These are phyloP conservation scores for Cerastis rubricosa DNA, from an alignment of 2,888 invertebrate genomes.

Conservation along the genomic window DNA sequence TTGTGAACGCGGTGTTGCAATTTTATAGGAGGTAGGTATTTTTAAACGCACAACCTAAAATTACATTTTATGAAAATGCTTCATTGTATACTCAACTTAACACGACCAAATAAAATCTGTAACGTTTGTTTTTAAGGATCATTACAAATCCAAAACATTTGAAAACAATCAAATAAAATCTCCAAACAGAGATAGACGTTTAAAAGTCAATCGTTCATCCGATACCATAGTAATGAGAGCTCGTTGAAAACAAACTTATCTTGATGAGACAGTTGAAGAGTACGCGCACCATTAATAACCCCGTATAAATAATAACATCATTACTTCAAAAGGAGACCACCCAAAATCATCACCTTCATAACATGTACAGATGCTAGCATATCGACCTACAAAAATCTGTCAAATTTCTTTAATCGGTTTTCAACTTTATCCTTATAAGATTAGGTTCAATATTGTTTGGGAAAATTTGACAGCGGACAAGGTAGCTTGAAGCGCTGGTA, in stretches of 20 bases:
- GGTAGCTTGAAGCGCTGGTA: too few species aligned
- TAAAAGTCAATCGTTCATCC: slow-evolving; percentile 85
- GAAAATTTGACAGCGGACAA: too few species aligned
- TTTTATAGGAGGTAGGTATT: too few species aligned
- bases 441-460: too few species aligned
- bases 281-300: slow-evolving; percentile 85
- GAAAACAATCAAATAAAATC: slow-evolving; percentile 81
- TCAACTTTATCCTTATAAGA: too few species aligned
- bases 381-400: too few species aligned
- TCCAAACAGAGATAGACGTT: slow-evolving; percentile 80
- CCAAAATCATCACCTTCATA: slow-evolving; percentile 89
- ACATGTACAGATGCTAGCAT: slow-evolving; percentile 59
- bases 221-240: slow-evolving; percentile 87
- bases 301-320: slow-evolving; percentile 88
- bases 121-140: slow-evolving; percentile 22
- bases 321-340: slow-evolving; percentile 86
- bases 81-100: background rate
- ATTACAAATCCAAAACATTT: slow-evolving; percentile 61
- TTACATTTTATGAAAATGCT: background rate
- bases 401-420: too few species aligned
- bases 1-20: too few species aligned
- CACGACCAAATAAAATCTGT: background rate
- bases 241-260: slow-evolving; percentile 88
- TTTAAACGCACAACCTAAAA: too few species aligned
- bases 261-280: slow-evolving; percentile 85